phyloP scores from a whole-genome alignment of 1,140 invertebrate species.

The Halictus rubicundus region DNA sequence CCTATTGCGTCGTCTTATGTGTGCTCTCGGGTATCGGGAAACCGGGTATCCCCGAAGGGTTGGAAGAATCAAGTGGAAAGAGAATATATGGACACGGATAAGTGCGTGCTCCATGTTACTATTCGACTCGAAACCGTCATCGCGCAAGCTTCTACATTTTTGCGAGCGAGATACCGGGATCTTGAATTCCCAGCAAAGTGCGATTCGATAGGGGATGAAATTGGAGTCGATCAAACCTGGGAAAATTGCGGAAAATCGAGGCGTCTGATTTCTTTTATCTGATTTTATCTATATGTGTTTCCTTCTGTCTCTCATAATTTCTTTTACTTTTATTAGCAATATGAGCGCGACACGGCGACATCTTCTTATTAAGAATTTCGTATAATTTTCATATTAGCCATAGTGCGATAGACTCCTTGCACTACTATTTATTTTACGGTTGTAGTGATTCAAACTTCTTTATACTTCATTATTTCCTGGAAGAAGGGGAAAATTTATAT shows the following conservation, averaged over 20 bases:
- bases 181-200: constrained; percentile 17
- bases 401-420: too few relatives aligned
- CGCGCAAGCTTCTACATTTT: not conserved
- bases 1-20: constrained; percentile 16
- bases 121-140: constrained; percentile 33
- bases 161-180: not conserved
- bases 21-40: constrained; percentile 7
- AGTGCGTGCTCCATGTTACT: constrained; percentile 41
- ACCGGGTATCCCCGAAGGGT: constrained; percentile 42
- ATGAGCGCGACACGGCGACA: not conserved
- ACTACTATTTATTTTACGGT: too few relatives aligned
- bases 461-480: too few relatives aligned
- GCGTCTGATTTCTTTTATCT: constrained; percentile 27
- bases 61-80: constrained; percentile 31
- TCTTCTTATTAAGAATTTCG: too few relatives aligned
- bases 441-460: too few relatives aligned
- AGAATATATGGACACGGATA: constrained; percentile 53
- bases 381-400: too few relatives aligned
- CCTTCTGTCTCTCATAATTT: not conserved
- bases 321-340: not conserved
- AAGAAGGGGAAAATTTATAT: too few relatives aligned
- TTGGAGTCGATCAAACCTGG: constrained; percentile 38
- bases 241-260: constrained; percentile 38
- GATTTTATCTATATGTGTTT: not conserved
- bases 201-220: constrained; percentile 46